These are phyloP conservation scores for Elgonia sp. DNA, from an alignment of 2,888 invertebrate species.

Conservation along the genomic window DNA sequence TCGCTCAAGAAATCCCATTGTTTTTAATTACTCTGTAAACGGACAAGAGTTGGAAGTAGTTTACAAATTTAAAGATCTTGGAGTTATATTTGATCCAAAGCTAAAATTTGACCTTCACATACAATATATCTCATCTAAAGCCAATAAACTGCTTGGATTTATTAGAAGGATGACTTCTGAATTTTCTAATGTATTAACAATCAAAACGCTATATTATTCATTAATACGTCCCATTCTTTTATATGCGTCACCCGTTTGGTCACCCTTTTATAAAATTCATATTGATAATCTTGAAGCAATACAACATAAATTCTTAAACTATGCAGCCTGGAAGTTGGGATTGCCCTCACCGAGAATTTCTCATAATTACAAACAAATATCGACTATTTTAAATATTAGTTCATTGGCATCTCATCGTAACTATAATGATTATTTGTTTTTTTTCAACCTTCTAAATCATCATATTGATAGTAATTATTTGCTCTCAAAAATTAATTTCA, in stretches of 20 bases:
- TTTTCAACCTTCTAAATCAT: background rate
- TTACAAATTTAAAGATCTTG: constrained; percentile 13
- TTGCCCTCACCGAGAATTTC: constrained; percentile 12
- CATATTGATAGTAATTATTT: background rate
- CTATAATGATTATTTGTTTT: constrained; percentile 2
- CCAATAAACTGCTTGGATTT: background rate
- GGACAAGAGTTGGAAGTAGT: constrained; percentile 5
- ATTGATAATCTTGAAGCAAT: background rate
- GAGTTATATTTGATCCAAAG: constrained; percentile 4
- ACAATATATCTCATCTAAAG: constrained; percentile 4
- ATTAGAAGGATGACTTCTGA: background rate
- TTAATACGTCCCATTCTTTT: constrained; percentile 7
- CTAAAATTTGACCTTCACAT: constrained; percentile 13
- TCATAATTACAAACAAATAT: constrained; percentile 20
- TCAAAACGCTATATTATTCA: background rate
- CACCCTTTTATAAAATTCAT: background rate
- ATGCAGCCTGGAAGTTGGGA: background rate
- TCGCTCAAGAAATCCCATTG: background rate
- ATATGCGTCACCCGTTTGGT: constrained; percentile 12
- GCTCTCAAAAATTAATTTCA: background rate
- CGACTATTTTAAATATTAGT: constrained; percentile 10
- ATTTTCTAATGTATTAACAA: background rate
- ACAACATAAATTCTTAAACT: constrained; percentile 20
- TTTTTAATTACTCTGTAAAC: background rate
- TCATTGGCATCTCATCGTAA: constrained; percentile 1